Conservation (phyloP, 2,888 invertebrate species). For the Lasioglossum vierecki region DNA sequence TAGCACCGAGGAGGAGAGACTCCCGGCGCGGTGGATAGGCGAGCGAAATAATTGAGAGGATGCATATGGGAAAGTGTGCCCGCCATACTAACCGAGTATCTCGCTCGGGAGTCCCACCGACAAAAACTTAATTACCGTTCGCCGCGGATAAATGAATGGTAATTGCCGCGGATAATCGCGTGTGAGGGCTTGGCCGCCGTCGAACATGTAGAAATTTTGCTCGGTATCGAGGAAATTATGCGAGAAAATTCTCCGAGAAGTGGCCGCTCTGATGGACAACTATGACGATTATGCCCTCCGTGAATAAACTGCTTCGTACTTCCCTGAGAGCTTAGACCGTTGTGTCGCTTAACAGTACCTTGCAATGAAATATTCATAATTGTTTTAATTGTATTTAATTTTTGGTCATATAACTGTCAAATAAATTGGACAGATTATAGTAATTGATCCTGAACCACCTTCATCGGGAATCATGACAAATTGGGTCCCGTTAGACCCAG, state of each 20-base stretch:
- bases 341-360: too few species aligned
- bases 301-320: not conserved
- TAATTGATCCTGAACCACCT: not conserved
- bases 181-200: not conserved
- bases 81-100: constrained; percentile 19
- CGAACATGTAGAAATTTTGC: not conserved
- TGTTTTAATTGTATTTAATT: not conserved
- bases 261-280: not conserved
- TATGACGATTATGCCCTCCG: not conserved
- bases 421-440: not conserved
- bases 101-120: constrained; percentile 8
- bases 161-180: constrained; percentile 35
- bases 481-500: not conserved
- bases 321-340: not conserved
- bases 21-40: not conserved
- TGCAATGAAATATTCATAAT: not conserved
- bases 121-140: constrained; percentile 42
- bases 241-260: not conserved
- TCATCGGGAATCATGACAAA: not conserved
- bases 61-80: constrained; percentile 19
- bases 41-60: constrained; percentile 22
- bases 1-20: not conserved
- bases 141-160: constrained; percentile 32
- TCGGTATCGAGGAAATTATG: not conserved
- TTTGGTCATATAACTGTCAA: too few species aligned